These are phyloP conservation scores for Ondatra zibethicus DNA, from an alignment of 2,113 vertebrate species.

Conservation along the genomic window DNA sequence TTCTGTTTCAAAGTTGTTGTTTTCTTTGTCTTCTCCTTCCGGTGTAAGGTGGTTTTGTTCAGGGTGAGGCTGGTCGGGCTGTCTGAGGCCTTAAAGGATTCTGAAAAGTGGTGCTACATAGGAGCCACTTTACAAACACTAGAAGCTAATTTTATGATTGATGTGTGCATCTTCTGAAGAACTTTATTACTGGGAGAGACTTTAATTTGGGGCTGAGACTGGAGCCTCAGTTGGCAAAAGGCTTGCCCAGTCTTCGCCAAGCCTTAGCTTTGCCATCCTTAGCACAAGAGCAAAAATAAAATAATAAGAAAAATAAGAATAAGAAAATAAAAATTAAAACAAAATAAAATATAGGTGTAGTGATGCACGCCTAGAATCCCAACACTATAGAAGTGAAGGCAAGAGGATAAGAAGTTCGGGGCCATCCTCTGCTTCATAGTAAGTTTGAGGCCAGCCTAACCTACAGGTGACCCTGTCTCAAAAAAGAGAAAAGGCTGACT, in stretches of 20 bases:
- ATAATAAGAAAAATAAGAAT: not conserved
- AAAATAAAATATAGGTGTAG: not conserved
- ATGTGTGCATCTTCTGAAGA: not conserved
- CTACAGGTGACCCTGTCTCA: not conserved
- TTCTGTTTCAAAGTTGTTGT: not conserved
- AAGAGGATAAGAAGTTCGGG: not conserved
- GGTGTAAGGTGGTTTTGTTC: not conserved
- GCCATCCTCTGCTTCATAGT: not conserved
- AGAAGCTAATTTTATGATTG: not conserved
- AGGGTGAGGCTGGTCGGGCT: not conserved
- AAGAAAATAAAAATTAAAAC: not conserved
- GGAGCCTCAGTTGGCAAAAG: not conserved
- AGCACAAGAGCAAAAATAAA: not conserved
- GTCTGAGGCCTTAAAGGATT: not conserved
- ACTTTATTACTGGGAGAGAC: not conserved
- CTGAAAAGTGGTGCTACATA: not conserved
- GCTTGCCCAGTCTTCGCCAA: not conserved
- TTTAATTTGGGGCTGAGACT: not conserved
- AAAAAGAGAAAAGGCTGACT: not conserved
- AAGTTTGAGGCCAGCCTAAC: not conserved
- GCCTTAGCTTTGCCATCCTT: not conserved
- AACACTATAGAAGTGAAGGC: not conserved
- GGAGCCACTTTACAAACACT: not conserved
- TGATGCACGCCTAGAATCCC: not conserved
- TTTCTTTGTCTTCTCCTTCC: not conserved